A percentile compares a stretch with the other conserved stretches of the same genome.
These are phyloP conservation scores for Ormyrus pomaceus DNA, from an alignment of 2,888 invertebrate species.

Conservation along the genomic window DNA sequence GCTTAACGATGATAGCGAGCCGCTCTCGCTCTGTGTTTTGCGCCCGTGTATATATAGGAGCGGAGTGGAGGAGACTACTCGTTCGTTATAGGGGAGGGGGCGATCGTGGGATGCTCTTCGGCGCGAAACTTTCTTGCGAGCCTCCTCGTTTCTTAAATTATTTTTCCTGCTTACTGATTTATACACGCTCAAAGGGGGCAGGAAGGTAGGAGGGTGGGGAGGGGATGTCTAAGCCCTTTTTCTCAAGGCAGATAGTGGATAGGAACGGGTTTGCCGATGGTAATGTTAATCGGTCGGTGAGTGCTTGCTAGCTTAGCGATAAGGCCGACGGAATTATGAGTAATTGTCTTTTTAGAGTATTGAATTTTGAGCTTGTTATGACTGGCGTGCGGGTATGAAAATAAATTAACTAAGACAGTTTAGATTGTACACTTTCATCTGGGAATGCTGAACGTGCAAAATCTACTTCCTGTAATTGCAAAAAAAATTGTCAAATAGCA, in stretches of 20 bases:
- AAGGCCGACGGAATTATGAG: too few species aligned
- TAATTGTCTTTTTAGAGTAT: too few species aligned
- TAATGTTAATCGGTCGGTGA: too few species aligned
- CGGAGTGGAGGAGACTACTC: not conserved
- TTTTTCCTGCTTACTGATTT: slow-evolving; percentile 25
- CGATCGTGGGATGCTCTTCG: not conserved
- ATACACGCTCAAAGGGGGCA: not conserved
- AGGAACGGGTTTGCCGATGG: not conserved
- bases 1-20: slow-evolving; percentile 42
- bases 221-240: not conserved
- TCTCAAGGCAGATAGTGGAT: not conserved
- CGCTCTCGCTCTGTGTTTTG: not conserved
- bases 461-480: too few species aligned
- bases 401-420: too few species aligned
- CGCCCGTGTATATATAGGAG: not conserved
- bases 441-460: too few species aligned
- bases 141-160: slow-evolving; percentile 27
- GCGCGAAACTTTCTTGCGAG: slow-evolving; percentile 1
- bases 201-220: too few species aligned
- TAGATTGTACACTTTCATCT: too few species aligned
- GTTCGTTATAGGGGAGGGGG: not conserved
- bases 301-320: too few species aligned
- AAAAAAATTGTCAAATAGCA: too few species aligned
- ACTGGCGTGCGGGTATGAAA: too few species aligned
- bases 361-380: too few species aligned